Percentiles rank a stretch among this genome's conserved stretches.
Conservation (phyloP, 2,888 invertebrate species). For the Furcula furcula region DNA sequence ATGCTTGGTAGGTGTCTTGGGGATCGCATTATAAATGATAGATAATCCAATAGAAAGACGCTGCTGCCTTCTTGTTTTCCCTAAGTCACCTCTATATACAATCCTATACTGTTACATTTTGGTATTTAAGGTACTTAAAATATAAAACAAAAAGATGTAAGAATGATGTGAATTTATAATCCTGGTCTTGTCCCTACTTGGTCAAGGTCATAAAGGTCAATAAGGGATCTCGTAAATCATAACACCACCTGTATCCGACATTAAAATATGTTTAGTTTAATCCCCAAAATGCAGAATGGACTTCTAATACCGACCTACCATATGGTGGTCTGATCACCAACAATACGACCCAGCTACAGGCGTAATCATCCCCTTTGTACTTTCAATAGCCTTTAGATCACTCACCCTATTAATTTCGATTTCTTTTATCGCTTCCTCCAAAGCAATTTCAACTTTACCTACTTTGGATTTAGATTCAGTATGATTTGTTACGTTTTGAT, state of each 20-base stretch:
- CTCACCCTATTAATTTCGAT: conserved; percentile 73
- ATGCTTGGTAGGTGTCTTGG: too few species aligned
- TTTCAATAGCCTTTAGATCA: conserved; percentile 69
- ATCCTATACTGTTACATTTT: too few species aligned
- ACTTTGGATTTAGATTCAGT: conserved; percentile 3
- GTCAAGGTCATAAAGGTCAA: conserved; percentile 10
- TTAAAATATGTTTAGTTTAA: conserved; percentile 70
- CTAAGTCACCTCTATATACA: too few species aligned
- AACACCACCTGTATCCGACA: conserved; percentile 57
- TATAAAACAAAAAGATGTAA: too few species aligned
- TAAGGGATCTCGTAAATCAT: conserved; percentile 35
- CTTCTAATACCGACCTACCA: conserved; percentile 64
- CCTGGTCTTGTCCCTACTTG: too few species aligned
- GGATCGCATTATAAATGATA: too few species aligned
- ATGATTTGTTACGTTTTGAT: conserved; percentile 24
- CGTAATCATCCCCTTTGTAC: conserved; percentile 67
- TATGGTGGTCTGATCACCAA: conserved; percentile 65
- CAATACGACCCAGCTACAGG: conserved; percentile 54
- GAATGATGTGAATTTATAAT: too few species aligned
- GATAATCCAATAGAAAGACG: too few species aligned
- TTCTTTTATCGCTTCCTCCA: conserved; percentile 32
- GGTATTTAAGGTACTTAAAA: too few species aligned
- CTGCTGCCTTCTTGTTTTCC: too few species aligned
- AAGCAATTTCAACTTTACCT: conserved; percentile 34
- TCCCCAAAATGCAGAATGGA: conserved; percentile 48